These are phyloP conservation scores for Hippocampus barbouri DNA, from an alignment of 2,113 vertebrate genomes.

Conservation along the genomic window DNA sequence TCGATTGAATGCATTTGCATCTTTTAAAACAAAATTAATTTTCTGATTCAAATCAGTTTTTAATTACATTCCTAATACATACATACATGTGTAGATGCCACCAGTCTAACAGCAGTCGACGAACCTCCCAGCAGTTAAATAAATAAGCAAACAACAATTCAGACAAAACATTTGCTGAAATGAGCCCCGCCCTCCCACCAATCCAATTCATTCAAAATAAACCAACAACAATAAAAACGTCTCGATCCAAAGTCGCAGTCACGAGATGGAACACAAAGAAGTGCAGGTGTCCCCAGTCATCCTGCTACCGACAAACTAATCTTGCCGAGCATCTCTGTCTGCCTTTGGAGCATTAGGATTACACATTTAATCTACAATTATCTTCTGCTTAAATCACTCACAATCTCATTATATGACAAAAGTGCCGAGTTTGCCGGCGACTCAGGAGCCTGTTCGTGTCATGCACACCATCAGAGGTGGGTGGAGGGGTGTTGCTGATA, in stretches of 20 bases:
- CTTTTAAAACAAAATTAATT: no score
- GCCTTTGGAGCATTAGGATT: constrained; percentile 53
- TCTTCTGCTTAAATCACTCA: constrained; percentile 59
- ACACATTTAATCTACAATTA: constrained; percentile 59
- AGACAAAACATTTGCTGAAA: constrained; percentile 25
- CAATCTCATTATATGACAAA: constrained; percentile 51
- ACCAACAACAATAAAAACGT: constrained; percentile 1
- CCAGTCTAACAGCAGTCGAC: not conserved
- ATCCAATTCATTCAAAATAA: constrained; percentile 21
- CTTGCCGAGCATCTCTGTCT: constrained; percentile 38
- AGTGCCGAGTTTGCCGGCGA: constrained; percentile 25
- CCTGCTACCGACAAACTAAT: constrained; percentile 36
- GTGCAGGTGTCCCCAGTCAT: constrained; percentile 30
- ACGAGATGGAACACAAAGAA: constrained; percentile 20
- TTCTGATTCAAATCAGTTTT: no score
- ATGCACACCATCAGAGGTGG: constrained; percentile 11
- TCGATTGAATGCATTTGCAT: no score
- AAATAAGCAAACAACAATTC: not conserved
- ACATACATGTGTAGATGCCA: no score
- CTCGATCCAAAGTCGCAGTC: constrained; percentile 3
- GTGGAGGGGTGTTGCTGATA: constrained; percentile 18
- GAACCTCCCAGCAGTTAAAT: not conserved
- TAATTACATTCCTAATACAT: no score
- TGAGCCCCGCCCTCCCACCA: constrained; percentile 11
- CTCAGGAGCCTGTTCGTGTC: constrained; percentile 18